A percentile compares a stretch with the other conserved stretches of the same genome.
Evolutionary conservation across 2,888 invertebrate species (phyloP).

Genomic region (Mythimna loreyi): DNA sequence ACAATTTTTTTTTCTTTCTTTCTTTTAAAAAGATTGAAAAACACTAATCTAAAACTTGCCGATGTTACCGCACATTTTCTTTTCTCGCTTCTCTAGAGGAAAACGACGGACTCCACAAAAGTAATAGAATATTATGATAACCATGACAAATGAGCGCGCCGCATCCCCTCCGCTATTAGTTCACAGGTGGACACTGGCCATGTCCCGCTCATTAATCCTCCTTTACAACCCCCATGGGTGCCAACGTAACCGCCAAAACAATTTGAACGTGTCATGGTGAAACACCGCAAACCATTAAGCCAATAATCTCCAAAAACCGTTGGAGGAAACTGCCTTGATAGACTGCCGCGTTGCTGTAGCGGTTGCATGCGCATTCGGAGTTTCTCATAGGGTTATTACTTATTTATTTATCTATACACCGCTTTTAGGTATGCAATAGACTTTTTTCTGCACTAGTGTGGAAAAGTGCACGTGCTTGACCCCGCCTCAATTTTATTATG

Average conservation of each 20-base stretch:
- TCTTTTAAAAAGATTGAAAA: too few species aligned
- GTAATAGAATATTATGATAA: conserved; percentile 41
- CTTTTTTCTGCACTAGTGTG: too few species aligned
- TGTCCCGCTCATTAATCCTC: conserved; percentile 35
- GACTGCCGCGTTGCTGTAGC: not conserved
- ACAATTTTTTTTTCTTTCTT: too few species aligned
- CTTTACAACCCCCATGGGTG: conserved; percentile 37
- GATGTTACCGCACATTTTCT: too few species aligned
- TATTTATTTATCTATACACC: too few species aligned
- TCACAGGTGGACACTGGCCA: conserved; percentile 52
- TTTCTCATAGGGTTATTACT: not conserved
- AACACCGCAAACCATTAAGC: conserved; percentile 33
- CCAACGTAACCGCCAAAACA: conserved; percentile 35
- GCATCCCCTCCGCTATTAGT: conserved; percentile 34
- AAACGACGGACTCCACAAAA: not conserved
- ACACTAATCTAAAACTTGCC: too few species aligned
- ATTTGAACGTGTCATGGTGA: conserved; percentile 33
- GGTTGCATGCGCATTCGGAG: not conserved
- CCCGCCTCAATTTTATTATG: too few species aligned
- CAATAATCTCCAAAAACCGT: conserved; percentile 26
- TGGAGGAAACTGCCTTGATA: not conserved
- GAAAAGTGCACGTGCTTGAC: too few species aligned
- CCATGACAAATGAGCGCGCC: conserved; percentile 34
- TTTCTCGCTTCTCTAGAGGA: not conserved
- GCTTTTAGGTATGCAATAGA: too few species aligned